Percentiles rank a stretch among this genome's conserved stretches.
phyloP scores from a whole-genome alignment of 2,888 invertebrate species.

The Oscheius sp. region DNA sequence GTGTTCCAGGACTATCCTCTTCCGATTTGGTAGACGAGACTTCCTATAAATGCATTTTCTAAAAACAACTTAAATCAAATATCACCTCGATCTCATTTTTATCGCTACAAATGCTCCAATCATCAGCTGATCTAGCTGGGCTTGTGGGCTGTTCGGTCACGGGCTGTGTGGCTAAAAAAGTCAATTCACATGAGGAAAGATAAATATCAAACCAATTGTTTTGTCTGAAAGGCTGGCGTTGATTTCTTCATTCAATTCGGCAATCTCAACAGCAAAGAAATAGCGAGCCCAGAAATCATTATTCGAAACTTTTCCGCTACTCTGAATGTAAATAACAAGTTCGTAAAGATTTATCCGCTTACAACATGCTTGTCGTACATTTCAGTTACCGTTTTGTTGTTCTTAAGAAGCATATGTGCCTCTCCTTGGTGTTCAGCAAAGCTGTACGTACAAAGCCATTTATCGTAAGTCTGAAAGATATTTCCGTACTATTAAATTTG shows the following conservation, averaged over 20 bases:
- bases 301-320: not conserved
- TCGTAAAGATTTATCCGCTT: constrained; percentile 10
- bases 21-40: constrained; percentile 31
- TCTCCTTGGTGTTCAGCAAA: constrained; percentile 65
- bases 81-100: constrained; percentile 43
- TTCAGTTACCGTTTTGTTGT: constrained; percentile 76
- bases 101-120: constrained; percentile 58
- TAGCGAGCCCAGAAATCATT: constrained; percentile 83
- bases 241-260: constrained; percentile 61
- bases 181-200: not conserved
- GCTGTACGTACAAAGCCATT: constrained; percentile 52
- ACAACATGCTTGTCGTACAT: constrained; percentile 78
- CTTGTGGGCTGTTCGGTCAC: constrained; percentile 52
- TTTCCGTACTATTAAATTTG: not conserved
- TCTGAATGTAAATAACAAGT: not conserved
- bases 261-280: constrained; percentile 77
- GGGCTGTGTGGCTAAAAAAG: not conserved
- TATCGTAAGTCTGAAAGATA: constrained; percentile 40
- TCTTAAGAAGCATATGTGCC: constrained; percentile 77
- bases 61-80: not conserved
- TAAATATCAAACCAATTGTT: not conserved
- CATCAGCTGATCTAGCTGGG: constrained; percentile 47
- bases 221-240: constrained; percentile 40
- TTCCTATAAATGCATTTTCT: constrained; percentile 4
- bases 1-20: constrained; percentile 38